These are phyloP conservation scores for Petrolisthes cinctipes DNA, from an alignment of 2,888 invertebrate species.

Conservation along the genomic window DNA sequence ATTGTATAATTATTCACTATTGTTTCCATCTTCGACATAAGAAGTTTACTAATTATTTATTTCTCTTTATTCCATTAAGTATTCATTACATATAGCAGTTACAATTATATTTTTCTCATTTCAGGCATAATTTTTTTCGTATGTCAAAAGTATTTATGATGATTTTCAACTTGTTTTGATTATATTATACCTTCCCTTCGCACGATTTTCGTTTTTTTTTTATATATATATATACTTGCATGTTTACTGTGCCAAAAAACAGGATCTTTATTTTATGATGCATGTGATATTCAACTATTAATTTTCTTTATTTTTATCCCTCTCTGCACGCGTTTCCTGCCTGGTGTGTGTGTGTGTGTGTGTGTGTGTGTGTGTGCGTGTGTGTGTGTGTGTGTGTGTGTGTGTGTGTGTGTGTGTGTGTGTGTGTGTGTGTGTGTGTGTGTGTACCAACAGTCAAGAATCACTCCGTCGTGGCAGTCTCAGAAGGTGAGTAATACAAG, in stretches of 20 bases:
- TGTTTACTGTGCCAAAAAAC: background rate
- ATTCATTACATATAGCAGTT: background rate
- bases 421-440: background rate
- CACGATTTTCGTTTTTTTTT: background rate
- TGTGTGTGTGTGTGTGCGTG: background rate
- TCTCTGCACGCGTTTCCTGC: too few relatives aligned
- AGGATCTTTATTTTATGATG: background rate
- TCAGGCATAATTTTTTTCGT: background rate
- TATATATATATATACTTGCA: background rate
- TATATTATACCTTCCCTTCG: background rate
- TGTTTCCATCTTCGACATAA: too few relatives aligned
- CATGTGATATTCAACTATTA: background rate
- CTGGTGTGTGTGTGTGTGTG: background rate
- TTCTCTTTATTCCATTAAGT: too few relatives aligned
- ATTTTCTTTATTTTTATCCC: background rate
- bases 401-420: background rate
- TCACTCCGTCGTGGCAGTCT: slow-evolving; percentile 3
- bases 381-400: background rate
- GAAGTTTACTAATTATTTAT: too few relatives aligned
- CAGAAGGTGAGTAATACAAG: background rate
- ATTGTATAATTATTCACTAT: too few relatives aligned
- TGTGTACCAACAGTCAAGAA: slow-evolving; percentile 1
- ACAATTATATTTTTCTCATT: background rate
- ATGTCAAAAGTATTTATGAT: background rate
- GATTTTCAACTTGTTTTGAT: background rate